Evolutionary conservation across 2,888 invertebrate genomes (phyloP).

Genomic region (Lucinisca nassula): DNA sequence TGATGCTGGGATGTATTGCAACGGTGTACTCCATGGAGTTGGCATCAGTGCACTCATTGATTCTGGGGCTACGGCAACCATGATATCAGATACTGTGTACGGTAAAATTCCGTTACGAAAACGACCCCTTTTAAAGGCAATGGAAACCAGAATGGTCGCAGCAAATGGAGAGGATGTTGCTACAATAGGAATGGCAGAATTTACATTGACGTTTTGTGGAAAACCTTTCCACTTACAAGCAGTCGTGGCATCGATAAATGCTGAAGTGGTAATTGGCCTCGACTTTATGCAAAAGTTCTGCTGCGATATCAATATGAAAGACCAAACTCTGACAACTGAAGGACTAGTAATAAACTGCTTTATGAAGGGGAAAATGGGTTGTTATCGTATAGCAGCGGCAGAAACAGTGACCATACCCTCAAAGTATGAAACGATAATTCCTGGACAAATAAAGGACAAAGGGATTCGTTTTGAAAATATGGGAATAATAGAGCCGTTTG

Average conservation of each 20-base stretch:
- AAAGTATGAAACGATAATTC: not conserved
- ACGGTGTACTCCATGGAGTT: not conserved
- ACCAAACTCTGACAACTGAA: not conserved
- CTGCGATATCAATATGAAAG: not conserved
- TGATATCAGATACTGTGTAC: not conserved
- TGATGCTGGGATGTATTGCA: not conserved
- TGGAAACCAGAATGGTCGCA: not conserved
- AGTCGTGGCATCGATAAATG: not conserved
- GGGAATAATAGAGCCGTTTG: not conserved
- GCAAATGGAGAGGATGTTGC: not conserved
- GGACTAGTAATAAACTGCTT: not conserved
- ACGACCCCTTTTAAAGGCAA: not conserved
- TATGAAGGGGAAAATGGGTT: not conserved
- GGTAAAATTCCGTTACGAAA: not conserved
- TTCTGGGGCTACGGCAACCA: too few species aligned
- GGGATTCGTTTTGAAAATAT: not conserved
- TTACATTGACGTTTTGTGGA: not conserved
- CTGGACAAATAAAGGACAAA: not conserved
- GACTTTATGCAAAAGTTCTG: not conserved
- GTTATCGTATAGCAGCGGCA: not conserved
- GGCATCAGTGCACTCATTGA: not conserved
- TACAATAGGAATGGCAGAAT: not conserved
- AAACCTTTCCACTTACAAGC: not conserved
- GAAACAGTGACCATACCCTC: not conserved
- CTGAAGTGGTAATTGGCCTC: not conserved